Base-by-base conservation (phyloP, 2,113 vertebrate species). In the Neopipo cinnamomea region DNA sequence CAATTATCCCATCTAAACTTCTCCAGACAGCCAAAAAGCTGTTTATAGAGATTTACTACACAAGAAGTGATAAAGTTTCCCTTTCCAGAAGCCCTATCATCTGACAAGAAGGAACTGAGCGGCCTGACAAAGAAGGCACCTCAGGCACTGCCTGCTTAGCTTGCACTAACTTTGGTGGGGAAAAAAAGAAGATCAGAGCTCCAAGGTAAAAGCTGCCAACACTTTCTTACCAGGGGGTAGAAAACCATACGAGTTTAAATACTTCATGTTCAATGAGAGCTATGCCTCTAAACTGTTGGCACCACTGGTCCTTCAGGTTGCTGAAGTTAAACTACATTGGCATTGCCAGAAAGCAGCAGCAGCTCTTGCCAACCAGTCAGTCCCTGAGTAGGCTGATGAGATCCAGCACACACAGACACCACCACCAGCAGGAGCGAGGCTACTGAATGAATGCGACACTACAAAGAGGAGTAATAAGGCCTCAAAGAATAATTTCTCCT, bases 321-420 rank as follows among this genome's bases (percentile, higher is more conserved):
- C 96, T 97, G 94, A 97, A 96, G 89, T 85, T 97, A 95, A 97
- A 66, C 82, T 94, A 67, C 41, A 19, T 3, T 97, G 95, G 96
- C 96, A 80, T 4, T 91, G 96, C 96, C 95, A 95, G 92, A 50
- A 50, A 16, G 4, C 72, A 85, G 68, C 79, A 44, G 94, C 41
- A 44, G 44, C 1, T 0, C 0, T 1, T 70, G 96, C 96, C 97
- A 95, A 8, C 3, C 4, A 8, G 14, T 6, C 3, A 0, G 31
- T 46, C 93, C 75, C 95, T 1, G 3, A 33, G 61, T 0, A 27
- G 59, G 72, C 55, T 53, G 72, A 31, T 21, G 42, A 73, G 19
- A 80, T 35, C 50, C 4, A 0, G 41, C 7, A 0, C 35, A 27
- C 3, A 2, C 7, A 24, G 76, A 44, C 79, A 66, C 27, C 53